phyloP scores from a whole-genome alignment of 2,797 vertebrate species.

The Stomatorhinus walkeri region DNA sequence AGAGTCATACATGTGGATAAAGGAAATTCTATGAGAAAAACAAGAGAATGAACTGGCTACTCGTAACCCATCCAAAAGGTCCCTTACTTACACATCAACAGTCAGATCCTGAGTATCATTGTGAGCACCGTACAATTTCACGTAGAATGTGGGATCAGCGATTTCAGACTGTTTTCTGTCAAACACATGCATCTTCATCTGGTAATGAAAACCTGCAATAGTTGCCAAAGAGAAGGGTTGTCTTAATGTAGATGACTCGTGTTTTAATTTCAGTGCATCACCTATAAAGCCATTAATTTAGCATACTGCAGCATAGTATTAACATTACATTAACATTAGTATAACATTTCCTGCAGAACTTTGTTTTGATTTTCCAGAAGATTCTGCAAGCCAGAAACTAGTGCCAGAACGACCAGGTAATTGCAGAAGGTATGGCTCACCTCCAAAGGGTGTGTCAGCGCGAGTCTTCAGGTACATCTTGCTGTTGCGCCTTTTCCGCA shows the following conservation, averaged over 20 bases:
- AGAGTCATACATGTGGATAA: neutral
- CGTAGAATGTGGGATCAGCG: conserved; percentile 69
- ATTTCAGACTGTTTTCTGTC: conserved; percentile 63
- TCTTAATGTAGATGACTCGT: neutral
- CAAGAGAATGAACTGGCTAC: neutral
- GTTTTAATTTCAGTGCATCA: neutral
- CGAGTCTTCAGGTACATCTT: conserved; percentile 96
- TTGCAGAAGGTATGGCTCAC: conserved; percentile 46
- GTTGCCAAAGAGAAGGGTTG: conserved; percentile 10
- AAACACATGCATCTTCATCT: conserved; percentile 97
- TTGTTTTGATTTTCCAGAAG: neutral
- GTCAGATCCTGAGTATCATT: conserved; percentile 64
- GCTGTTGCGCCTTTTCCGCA: conserved; percentile 73
- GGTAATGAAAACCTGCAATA: conserved; percentile 80
- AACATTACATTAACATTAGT: too few species aligned
- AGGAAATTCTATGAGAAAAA: neutral
- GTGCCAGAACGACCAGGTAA: neutral
- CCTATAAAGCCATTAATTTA: neutral
- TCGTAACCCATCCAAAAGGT: neutral
- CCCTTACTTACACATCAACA: conserved; percentile 74
- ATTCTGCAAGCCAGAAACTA: neutral
- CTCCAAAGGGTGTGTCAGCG: conserved; percentile 83
- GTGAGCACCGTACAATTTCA: conserved; percentile 71
- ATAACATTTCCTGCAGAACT: neutral
- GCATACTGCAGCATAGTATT: neutral